Evolutionary conservation across 2,888 invertebrate genomes (phyloP).

Genomic region (Plutella xylostella): DNA sequence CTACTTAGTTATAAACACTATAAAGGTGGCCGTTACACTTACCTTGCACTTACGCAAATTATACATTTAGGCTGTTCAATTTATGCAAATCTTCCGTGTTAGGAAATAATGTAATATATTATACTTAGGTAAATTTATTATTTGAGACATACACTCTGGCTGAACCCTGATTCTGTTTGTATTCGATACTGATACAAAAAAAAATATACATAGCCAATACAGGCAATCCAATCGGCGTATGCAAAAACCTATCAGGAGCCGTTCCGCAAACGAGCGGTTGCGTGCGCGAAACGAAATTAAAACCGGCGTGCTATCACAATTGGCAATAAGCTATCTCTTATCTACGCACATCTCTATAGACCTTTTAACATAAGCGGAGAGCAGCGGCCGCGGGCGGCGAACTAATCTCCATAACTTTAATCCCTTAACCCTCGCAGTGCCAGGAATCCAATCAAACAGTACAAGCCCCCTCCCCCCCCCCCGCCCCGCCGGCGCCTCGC

Average conservation of each 20-base stretch:
- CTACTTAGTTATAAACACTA: slow-evolving; percentile 13
- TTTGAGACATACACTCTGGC: background rate
- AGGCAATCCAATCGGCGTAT: background rate
- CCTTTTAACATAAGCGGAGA: slow-evolving; percentile 65
- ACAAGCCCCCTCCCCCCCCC: slow-evolving; percentile 45
- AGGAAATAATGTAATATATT: no score
- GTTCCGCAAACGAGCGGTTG: slow-evolving; percentile 28
- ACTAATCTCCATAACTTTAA: slow-evolving; percentile 71
- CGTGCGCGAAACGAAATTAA: slow-evolving; percentile 48
- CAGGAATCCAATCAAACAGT: slow-evolving; percentile 71
- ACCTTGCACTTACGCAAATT: background rate
- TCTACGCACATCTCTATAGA: slow-evolving; percentile 63
- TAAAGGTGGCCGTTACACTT: background rate
- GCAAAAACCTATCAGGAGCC: slow-evolving; percentile 22
- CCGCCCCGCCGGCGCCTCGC: slow-evolving; percentile 41
- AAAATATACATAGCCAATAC: background rate
- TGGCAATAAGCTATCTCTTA: slow-evolving; percentile 69
- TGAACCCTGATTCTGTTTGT: background rate
- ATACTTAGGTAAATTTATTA: no score
- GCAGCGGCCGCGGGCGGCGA: slow-evolving; percentile 62
- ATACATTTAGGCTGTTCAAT: background rate
- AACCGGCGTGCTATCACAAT: slow-evolving; percentile 61
- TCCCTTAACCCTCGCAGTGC: slow-evolving; percentile 67
- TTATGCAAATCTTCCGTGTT: background rate
- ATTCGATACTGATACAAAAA: background rate